Percentiles rank a stretch among this genome's conserved stretches.
Conservation (phyloP, 2,888 invertebrate genomes). For the Baronia brevicornis region DNA sequence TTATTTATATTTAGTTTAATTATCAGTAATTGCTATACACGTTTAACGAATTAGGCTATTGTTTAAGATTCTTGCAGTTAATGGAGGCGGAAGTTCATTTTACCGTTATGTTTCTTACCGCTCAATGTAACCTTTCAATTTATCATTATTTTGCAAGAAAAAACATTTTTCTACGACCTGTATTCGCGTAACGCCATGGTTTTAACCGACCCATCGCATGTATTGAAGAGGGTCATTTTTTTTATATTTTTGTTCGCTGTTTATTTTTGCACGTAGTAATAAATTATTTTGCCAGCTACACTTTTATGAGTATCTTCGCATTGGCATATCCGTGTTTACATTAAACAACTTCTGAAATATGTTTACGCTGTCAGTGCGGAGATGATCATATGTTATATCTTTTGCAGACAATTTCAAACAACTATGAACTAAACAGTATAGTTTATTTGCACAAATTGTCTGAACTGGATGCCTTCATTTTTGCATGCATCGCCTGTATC, state of each 20-base stretch:
- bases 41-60: too few species aligned
- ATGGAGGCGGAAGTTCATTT: too few species aligned
- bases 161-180: too few species aligned
- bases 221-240: neutral
- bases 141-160: too few species aligned
- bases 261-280: slow-evolving; percentile 29
- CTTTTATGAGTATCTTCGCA: slow-evolving; percentile 32
- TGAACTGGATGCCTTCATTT: slow-evolving; percentile 31
- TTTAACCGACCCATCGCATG: neutral
- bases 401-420: slow-evolving; percentile 16
- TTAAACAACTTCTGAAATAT: neutral
- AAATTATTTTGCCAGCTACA: slow-evolving; percentile 31
- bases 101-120: too few species aligned
- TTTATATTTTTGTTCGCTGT: slow-evolving; percentile 22
- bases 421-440: too few species aligned
- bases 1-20: too few species aligned
- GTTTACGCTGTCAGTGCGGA: slow-evolving; percentile 16
- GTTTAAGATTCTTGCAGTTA: too few species aligned
- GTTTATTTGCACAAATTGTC: slow-evolving; percentile 29
- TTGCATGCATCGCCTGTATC: slow-evolving; percentile 67
- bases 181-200: too few species aligned
- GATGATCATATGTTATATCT: slow-evolving; percentile 12
- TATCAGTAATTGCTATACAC: too few species aligned
- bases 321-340: slow-evolving; percentile 18
- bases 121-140: too few species aligned